Evolutionary conservation across 2,888 invertebrate genomes (phyloP).

Genomic region (Pinctada fucata): DNA sequence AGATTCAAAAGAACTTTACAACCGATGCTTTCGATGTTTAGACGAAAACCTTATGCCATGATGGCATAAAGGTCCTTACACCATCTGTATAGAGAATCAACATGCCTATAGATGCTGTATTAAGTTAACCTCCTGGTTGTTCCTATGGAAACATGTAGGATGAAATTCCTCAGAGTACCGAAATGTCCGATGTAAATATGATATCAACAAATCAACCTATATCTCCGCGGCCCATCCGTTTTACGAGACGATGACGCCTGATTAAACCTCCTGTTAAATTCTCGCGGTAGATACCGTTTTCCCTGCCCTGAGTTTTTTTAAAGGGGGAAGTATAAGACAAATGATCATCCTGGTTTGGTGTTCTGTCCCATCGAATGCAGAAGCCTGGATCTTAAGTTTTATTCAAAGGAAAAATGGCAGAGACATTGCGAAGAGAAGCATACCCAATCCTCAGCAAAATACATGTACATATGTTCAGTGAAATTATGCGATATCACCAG

Average conservation of each 20-base stretch:
- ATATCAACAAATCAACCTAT: no score
- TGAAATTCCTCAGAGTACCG: neutral
- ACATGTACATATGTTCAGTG: neutral
- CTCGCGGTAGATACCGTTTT: no score
- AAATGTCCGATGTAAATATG: neutral
- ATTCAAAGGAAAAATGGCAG: conserved; percentile 2
- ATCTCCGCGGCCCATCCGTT: no score
- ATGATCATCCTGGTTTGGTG: neutral
- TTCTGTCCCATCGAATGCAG: neutral
- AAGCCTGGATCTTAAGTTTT: neutral
- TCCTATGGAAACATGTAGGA: neutral
- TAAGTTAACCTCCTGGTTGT: conserved; percentile 32
- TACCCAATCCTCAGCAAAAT: neutral
- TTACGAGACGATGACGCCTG: no score
- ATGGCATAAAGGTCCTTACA: conserved; percentile 40
- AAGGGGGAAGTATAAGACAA: no score
- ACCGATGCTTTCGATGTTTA: conserved; percentile 31
- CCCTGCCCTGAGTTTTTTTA: no score
- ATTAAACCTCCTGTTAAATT: no score
- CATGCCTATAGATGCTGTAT: conserved; percentile 28
- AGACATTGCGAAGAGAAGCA: conserved; percentile 6
- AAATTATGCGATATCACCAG: neutral
- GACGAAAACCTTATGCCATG: conserved; percentile 34
- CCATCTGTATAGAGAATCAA: conserved; percentile 12
- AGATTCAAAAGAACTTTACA: conserved; percentile 36